phyloP scores from a whole-genome alignment of 2,888 invertebrate genomes.

The Drosophila yooni region DNA sequence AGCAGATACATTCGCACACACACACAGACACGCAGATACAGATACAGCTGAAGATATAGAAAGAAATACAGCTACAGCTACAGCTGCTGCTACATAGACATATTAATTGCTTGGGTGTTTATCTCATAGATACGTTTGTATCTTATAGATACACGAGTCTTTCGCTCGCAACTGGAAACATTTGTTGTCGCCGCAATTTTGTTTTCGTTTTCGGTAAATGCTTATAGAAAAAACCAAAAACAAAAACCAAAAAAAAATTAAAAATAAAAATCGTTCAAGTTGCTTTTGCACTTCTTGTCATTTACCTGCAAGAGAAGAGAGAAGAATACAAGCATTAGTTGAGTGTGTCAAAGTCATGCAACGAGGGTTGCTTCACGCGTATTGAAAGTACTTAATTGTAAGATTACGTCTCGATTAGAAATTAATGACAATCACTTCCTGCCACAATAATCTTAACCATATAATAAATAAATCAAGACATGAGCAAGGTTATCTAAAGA shows the following conservation, averaged over 20 bases:
- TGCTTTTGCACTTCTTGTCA: conserved; percentile 42
- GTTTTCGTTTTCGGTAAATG: conserved; percentile 53
- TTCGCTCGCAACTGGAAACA: conserved; percentile 39
- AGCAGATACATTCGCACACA: conserved; percentile 7
- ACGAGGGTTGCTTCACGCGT: conserved; percentile 28
- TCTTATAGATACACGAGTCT: conserved; percentile 8
- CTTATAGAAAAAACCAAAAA: neutral
- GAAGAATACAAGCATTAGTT: conserved; percentile 38
- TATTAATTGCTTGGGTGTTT: conserved; percentile 46
- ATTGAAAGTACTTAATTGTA: neutral
- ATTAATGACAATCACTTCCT: conserved; percentile 2
- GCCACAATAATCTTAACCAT: neutral
- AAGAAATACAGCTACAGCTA: conserved; percentile 33
- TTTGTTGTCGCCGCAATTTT: conserved; percentile 55
- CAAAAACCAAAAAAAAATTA: neutral
- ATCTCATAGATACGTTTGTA: conserved; percentile 19
- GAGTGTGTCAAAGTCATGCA: conserved; percentile 35
- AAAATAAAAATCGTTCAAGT: conserved; percentile 6
- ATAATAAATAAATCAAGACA: conserved; percentile 1
- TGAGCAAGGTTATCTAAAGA: neutral
- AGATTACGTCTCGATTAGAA: neutral
- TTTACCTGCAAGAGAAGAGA: conserved; percentile 53
- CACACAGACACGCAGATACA: neutral
- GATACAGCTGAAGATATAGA: conserved; percentile 20
- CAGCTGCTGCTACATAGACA: conserved; percentile 29